These are phyloP conservation scores for Agapornis canus DNA, from an alignment of 2,797 vertebrate species.

Conservation along the genomic window DNA sequence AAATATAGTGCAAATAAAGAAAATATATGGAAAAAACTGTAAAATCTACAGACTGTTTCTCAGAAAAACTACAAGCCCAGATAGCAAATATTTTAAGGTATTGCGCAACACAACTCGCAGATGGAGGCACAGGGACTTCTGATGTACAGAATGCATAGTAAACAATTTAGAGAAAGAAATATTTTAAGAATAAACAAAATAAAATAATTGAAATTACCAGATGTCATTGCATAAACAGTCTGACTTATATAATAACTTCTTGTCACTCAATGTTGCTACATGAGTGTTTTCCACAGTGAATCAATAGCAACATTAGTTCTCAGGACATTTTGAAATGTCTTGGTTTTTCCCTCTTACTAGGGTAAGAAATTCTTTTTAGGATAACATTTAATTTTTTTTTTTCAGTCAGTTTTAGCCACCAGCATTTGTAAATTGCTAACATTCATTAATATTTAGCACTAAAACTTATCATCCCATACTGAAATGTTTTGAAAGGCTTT, in stretches of 20 bases:
- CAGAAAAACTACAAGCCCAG: not conserved
- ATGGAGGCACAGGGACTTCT: not conserved
- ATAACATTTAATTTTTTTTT: not conserved
- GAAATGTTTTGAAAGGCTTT: conserved; percentile 14
- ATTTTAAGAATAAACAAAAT: not conserved
- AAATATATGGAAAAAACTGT: not conserved
- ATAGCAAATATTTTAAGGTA: not conserved
- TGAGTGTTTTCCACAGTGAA: not conserved
- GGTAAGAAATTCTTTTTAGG: not conserved
- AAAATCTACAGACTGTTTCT: not conserved
- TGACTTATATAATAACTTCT: not conserved
- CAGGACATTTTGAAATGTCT: not conserved
- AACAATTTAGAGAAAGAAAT: not conserved
- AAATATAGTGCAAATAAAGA: not conserved
- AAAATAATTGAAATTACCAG: not conserved
- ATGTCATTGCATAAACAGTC: not conserved
- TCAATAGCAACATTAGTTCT: not conserved
- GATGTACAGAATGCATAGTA: not conserved
- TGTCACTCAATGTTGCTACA: not conserved
- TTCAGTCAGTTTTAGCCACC: not conserved
- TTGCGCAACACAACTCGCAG: not conserved
- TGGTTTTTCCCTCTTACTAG: not conserved
- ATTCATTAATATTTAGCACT: not conserved
- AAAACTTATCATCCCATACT: not conserved
- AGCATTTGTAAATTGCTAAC: not conserved